phyloP scores from a whole-genome alignment of 2,888 invertebrate genomes.

The Sarcophaga caerulescens region DNA sequence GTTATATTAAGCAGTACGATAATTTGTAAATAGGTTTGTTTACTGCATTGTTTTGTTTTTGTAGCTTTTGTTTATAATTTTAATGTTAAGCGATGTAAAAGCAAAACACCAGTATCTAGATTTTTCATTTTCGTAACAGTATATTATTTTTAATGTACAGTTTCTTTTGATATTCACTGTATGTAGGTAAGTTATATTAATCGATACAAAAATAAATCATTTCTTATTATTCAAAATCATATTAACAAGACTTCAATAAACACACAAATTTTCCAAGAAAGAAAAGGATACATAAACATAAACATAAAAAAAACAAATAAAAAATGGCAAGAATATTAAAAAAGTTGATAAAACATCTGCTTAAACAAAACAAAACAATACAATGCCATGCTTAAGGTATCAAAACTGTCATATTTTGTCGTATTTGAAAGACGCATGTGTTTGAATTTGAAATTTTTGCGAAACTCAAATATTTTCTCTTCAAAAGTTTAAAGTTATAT shows the following conservation, averaged over 20 bases:
- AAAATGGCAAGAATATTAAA: not conserved
- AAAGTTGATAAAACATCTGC: constrained; percentile 16
- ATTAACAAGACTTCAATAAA: constrained; percentile 8
- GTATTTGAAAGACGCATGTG: not conserved
- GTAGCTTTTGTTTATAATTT: too few relatives aligned
- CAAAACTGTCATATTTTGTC: not conserved
- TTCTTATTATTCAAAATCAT: constrained; percentile 27
- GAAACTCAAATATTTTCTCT: not conserved
- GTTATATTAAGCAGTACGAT: too few relatives aligned
- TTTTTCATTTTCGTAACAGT: too few relatives aligned
- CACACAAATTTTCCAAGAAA: not conserved
- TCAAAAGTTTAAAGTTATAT: too few relatives aligned
- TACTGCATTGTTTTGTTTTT: too few relatives aligned
- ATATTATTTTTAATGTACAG: too few relatives aligned
- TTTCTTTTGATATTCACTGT: too few relatives aligned
- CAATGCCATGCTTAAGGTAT: not conserved
- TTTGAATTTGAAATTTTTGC: not conserved
- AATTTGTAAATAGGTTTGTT: too few relatives aligned
- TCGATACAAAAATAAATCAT: constrained; percentile 21
- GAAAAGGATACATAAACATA: not conserved
- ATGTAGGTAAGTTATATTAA: not conserved
- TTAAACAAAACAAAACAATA: too few relatives aligned
- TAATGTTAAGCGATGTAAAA: too few relatives aligned
- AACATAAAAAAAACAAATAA: not conserved
- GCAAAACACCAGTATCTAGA: too few relatives aligned